Evolutionary conservation across 1,140 invertebrate genomes (phyloP), one percentile per base, ranked within the genome.

Genomic region (Colletes gigas): DNA sequence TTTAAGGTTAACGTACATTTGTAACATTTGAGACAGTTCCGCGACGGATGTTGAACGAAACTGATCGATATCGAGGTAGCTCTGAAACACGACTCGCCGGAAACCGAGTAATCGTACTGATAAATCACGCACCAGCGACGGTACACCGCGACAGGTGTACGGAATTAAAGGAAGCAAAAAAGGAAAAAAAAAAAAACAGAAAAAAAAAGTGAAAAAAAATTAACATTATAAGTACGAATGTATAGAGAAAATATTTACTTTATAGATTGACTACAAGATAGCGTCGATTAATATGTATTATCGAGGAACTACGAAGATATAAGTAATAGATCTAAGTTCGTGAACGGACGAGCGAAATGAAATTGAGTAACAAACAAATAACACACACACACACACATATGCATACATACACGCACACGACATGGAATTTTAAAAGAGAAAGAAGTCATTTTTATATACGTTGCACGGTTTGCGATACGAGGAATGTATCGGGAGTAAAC

Each of bases 361-460:
- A n/a, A 47, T 63, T n/a, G 10, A 60, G 12, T 39, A 30, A 17
- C 8, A 54, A 72, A n/a, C n/a, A 30, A 30, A 30, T 30, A 30
- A 67, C 52, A 65, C 59, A 50, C 50, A 12, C 10, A 12, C 50
- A 12, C 50, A 12, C 50, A 12, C 50, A 12, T 10, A 12, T 10
- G 12, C 50, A 50, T 10, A 50, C 50, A 12, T 47, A 12, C 8
- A 50, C 50, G 10, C 7, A 9, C 8, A 9, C 8, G 50, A 50
- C 50, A 10, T 50, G 75, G n/a, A 86, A 77, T 79, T 86, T 78
- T 85, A 83, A 82, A 86, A 19, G 63, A 66, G 52, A 55, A 55
- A 65, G 41, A 76, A 86, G 68, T 88, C 84, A 86, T 83, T 87
- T 88, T 89, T 88, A 79, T 88, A 89, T 84, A 69, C 83, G 75